Evolutionary conservation across 2,113 vertebrate species (phyloP).

Genomic region (Menidia beryllina): DNA sequence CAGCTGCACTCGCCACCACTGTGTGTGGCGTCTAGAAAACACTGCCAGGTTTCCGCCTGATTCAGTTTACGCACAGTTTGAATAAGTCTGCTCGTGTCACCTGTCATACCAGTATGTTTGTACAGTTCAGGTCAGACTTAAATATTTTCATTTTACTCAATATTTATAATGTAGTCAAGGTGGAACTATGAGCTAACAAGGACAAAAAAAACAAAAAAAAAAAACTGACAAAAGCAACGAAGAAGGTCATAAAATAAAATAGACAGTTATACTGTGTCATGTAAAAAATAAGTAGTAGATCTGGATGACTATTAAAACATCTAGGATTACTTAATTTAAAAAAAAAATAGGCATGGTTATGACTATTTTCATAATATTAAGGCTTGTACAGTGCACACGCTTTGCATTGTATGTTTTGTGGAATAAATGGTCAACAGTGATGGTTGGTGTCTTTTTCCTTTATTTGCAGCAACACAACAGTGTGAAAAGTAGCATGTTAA

Average conservation of each 20-base stretch:
- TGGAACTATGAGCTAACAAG: slow-evolving; percentile 62
- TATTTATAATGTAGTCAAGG: slow-evolving; percentile 76
- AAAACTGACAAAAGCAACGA: slow-evolving; percentile 59
- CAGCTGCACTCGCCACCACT: slow-evolving; percentile 72
- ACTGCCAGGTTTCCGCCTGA: slow-evolving; percentile 76
- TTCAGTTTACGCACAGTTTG: slow-evolving; percentile 68
- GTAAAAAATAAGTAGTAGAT: slow-evolving; percentile 53
- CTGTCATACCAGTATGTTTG: slow-evolving; percentile 76
- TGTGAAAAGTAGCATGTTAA: background rate
- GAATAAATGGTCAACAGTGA: slow-evolving; percentile 83
- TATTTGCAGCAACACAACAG: background rate
- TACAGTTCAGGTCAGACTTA: slow-evolving; percentile 76
- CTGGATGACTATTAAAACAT: slow-evolving; percentile 54
- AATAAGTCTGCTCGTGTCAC: slow-evolving; percentile 68
- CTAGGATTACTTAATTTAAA: slow-evolving; percentile 50
- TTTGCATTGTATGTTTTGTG: slow-evolving; percentile 85
- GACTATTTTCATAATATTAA: slow-evolving; percentile 82
- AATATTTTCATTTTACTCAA: slow-evolving; percentile 75
- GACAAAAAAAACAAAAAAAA: slow-evolving; percentile 28
- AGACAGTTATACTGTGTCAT: slow-evolving; percentile 60
- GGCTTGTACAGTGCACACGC: slow-evolving; percentile 83
- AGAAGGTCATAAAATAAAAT: slow-evolving; percentile 54
- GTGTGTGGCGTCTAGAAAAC: slow-evolving; percentile 70
- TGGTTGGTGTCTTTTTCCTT: slow-evolving; percentile 3
- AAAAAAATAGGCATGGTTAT: slow-evolving; percentile 77